Conservation (phyloP, 2,888 invertebrate species). For the Drosophila eohydei region DNA sequence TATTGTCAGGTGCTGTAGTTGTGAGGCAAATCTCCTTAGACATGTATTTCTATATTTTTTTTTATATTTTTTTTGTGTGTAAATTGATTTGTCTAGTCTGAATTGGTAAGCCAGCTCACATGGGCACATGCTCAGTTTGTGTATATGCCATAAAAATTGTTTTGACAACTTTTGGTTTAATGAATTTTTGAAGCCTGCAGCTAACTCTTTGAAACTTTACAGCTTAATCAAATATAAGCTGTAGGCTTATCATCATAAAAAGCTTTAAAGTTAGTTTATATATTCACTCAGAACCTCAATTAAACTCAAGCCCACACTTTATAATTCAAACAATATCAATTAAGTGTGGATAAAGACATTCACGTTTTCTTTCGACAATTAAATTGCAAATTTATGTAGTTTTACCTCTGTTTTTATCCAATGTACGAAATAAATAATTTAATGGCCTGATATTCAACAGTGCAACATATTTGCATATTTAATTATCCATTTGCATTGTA, state of each 20-base stretch:
- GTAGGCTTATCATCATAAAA: background rate
- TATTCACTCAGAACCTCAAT: background rate
- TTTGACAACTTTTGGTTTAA: conserved; percentile 28
- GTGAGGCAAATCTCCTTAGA: background rate
- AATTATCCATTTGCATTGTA: conserved; percentile 8
- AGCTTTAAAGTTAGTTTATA: too few relatives aligned
- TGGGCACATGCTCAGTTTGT: background rate
- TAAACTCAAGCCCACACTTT: background rate
- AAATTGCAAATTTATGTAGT: conserved; percentile 1
- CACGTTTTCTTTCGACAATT: background rate
- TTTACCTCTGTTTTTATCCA: background rate
- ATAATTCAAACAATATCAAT: background rate
- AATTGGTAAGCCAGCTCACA: background rate
- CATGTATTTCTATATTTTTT: background rate
- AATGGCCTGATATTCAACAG: background rate
- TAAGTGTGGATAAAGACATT: background rate
- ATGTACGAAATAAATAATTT: background rate
- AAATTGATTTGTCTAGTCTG: background rate
- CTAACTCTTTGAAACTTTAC: background rate
- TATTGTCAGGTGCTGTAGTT: conserved; percentile 24
- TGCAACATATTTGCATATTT: conserved; percentile 7
- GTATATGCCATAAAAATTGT: background rate
- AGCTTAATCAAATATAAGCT: background rate
- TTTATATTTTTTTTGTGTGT: background rate
- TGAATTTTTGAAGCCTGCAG: conserved; percentile 2